A percentile compares a stretch with the other conserved stretches of the same genome.
Evolutionary conservation across 1,140 invertebrate genomes (phyloP).

Genomic region (Radopholus similis): DNA sequence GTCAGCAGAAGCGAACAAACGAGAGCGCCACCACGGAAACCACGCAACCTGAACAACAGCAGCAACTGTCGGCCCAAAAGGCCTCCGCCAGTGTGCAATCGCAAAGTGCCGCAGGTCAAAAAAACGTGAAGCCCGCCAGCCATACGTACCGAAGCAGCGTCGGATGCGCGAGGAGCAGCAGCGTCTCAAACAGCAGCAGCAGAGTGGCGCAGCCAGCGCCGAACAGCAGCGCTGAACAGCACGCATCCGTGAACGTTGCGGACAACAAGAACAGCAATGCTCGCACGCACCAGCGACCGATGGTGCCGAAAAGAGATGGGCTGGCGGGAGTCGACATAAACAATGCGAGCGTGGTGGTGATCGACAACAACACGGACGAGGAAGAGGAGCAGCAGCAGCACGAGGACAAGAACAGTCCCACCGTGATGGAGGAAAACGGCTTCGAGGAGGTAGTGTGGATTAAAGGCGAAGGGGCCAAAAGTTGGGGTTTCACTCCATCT

Average conservation of each 20-base stretch:
- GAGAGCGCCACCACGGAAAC: not conserved
- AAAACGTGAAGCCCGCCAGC: conserved; percentile 59
- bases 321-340: conserved; percentile 56
- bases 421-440: conserved; percentile 61
- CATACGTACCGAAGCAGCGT: conserved; percentile 52
- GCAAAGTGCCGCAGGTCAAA: conserved; percentile 57
- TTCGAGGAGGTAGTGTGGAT: conserved; percentile 74
- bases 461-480: not conserved
- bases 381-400: conserved; percentile 50
- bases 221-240: no score
- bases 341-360: conserved; percentile 64
- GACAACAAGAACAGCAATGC: not conserved
- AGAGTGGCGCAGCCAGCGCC: no score
- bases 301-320: conserved; percentile 34
- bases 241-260: no score
- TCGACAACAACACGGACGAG: conserved; percentile 66
- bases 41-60: not conserved
- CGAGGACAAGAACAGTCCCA: conserved; percentile 58
- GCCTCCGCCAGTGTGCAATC: conserved; percentile 1
- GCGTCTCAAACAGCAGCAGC: conserved; percentile 48
- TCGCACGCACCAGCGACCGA: not conserved
- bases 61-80: conserved; percentile 12
- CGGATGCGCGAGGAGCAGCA: conserved; percentile 51
- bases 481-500: not conserved
- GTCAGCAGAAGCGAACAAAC: no score